These are phyloP conservation scores for Promerops cafer DNA, from an alignment of 2,113 vertebrate genomes.

Conservation along the genomic window DNA sequence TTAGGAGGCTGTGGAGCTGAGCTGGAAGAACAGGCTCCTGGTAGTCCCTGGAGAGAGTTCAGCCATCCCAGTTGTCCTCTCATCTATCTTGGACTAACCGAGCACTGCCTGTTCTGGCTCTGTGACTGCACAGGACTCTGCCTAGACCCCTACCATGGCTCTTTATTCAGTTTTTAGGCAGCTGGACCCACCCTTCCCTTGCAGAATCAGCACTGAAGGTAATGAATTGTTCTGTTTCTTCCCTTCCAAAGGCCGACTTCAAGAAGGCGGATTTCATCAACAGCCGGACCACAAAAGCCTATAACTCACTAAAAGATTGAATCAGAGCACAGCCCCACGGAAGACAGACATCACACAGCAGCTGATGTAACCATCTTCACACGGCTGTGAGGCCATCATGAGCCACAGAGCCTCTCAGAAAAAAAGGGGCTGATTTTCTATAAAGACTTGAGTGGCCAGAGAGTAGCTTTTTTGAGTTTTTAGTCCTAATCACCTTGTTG, in stretches of 20 bases:
- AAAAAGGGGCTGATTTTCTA: neutral
- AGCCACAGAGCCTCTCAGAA: neutral
- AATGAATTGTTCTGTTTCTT: constrained; percentile 17
- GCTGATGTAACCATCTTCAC: neutral
- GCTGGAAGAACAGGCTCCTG: neutral
- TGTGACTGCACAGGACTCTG: neutral
- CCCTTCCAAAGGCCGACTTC: constrained; percentile 76
- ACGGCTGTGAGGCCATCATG: rapidly evolving
- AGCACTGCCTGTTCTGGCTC: neutral
- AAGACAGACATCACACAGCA: neutral
- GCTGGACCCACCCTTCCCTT: neutral
- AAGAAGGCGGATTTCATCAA: constrained; percentile 89
- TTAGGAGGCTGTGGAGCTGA: neutral
- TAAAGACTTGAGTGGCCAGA: neutral
- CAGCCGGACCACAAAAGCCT: constrained; percentile 77
- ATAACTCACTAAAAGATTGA: constrained; percentile 76
- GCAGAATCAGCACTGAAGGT: neutral
- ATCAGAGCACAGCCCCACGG: neutral
- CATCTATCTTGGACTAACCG: rapidly evolving
- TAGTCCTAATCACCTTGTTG: neutral
- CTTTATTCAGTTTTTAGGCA: neutral
- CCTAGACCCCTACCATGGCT: neutral
- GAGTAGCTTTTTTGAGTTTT: neutral
- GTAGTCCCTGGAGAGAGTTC: neutral
- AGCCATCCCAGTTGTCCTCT: neutral